These are phyloP conservation scores for Acanthosepion esculentum DNA, from an alignment of 2,888 invertebrate genomes.

Conservation along the genomic window DNA sequence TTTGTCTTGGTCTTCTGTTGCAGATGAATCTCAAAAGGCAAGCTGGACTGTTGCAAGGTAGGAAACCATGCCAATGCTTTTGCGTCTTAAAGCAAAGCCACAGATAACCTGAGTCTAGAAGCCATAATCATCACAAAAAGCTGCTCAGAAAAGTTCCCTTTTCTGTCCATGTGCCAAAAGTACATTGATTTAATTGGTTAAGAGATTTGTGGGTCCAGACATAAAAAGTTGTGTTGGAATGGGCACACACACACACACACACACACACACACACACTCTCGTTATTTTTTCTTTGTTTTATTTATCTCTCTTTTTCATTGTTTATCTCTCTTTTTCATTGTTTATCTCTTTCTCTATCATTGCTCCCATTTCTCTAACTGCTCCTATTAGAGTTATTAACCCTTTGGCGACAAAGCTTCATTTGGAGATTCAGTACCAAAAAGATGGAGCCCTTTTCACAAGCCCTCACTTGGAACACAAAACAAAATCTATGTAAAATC, in stretches of 20 bases:
- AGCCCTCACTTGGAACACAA: no score
- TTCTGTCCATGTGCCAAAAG: not conserved
- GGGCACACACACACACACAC: no score
- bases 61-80: slow-evolving; percentile 40
- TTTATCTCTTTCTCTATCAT: not conserved
- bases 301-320: not conserved
- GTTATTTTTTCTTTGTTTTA: no score
- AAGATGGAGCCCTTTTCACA: no score
- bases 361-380: not conserved
- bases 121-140: not conserved
- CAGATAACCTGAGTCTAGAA: not conserved
- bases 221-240: not conserved
- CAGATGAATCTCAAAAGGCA: slow-evolving; percentile 62
- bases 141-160: not conserved
- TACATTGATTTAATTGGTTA: not conserved
- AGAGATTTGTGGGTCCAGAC: not conserved
- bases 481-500: no score
- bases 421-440: no score
- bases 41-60: slow-evolving; percentile 69
- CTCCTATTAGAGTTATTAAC: not conserved
- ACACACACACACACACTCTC: not conserved
- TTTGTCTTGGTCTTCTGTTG: slow-evolving; percentile 48
- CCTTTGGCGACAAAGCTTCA: no score
- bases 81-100: not conserved
- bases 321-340: not conserved